Conservation (phyloP, 2,888 invertebrate genomes). For the Drosophila algonquin region DNA sequence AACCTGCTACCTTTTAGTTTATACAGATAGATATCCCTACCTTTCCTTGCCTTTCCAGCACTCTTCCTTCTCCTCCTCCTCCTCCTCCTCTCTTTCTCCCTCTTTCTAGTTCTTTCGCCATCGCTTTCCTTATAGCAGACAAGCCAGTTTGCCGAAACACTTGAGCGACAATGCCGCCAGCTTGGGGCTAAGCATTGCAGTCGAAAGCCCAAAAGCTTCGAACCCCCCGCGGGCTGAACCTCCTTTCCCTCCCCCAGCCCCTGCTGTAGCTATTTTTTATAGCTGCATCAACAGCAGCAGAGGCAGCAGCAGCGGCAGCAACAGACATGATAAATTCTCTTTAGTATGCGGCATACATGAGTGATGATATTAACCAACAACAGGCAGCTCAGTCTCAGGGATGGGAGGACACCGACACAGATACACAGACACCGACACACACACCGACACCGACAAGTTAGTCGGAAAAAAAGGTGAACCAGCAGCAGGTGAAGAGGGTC, state of each 20-base stretch:
- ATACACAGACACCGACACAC: not conserved
- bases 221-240: constrained; percentile 28
- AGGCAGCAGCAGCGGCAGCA: constrained; percentile 59
- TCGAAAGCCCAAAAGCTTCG: constrained; percentile 43
- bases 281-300: constrained; percentile 48
- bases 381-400: constrained; percentile 30
- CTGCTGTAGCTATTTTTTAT: constrained; percentile 27
- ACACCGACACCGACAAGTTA: constrained; percentile 34
- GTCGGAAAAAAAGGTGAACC: constrained; percentile 35
- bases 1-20: constrained; percentile 10
- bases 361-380: constrained; percentile 81
- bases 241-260: not conserved
- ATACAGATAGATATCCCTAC: constrained; percentile 14
- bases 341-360: constrained; percentile 81
- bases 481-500: constrained; percentile 19
- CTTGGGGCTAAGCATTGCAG: constrained; percentile 41
- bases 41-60: not conserved
- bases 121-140: constrained; percentile 28
- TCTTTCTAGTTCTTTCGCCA: constrained; percentile 16
- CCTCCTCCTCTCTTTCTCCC: not conserved
- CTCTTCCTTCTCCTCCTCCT: not conserved
- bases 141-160: constrained; percentile 56
- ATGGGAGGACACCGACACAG: not conserved
- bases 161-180: constrained; percentile 67
- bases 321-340: constrained; percentile 81